phyloP scores from a whole-genome alignment of 1,140 invertebrate genomes.

The Ephestia elutella region DNA sequence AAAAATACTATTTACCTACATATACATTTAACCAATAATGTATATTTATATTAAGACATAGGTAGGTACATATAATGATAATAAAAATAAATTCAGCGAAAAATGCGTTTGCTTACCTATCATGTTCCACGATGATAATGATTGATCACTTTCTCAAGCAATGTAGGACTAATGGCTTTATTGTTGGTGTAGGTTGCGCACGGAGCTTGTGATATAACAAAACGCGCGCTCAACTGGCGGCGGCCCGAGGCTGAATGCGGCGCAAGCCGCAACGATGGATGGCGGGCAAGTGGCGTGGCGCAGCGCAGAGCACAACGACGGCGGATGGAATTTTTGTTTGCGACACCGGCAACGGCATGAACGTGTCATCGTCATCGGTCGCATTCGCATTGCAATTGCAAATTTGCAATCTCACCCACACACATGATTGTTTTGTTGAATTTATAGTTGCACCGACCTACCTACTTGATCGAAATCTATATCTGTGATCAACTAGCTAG shows the following conservation, averaged over 20 bases:
- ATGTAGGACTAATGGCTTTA: conserved; percentile 52
- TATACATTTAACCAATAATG: too few relatives aligned
- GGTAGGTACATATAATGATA: background rate
- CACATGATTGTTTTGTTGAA: too few relatives aligned
- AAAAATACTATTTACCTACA: too few relatives aligned
- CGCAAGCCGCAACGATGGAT: conserved; percentile 10
- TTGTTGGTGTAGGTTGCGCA: conserved; percentile 62
- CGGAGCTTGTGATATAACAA: conserved; percentile 22
- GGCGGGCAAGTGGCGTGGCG: background rate
- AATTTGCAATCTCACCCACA: too few relatives aligned
- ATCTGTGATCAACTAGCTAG: too few relatives aligned
- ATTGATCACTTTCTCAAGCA: conserved; percentile 35
- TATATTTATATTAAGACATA: too few relatives aligned
- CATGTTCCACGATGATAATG: conserved; percentile 48
- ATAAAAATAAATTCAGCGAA: background rate
- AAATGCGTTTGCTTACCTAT: conserved; percentile 50
- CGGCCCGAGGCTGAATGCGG: conserved; percentile 40
- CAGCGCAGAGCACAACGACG: conserved; percentile 7
- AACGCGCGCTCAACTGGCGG: conserved; percentile 35
- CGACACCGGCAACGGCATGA: background rate
- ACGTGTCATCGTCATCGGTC: too few relatives aligned
- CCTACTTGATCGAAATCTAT: too few relatives aligned
- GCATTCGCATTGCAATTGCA: too few relatives aligned
- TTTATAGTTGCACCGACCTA: too few relatives aligned
- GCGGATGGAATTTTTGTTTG: background rate